Evolutionary conservation across 2,888 invertebrate species (phyloP), one percentile per base, ranked within the genome.

Genomic region (Orchesella flavescens): DNA sequence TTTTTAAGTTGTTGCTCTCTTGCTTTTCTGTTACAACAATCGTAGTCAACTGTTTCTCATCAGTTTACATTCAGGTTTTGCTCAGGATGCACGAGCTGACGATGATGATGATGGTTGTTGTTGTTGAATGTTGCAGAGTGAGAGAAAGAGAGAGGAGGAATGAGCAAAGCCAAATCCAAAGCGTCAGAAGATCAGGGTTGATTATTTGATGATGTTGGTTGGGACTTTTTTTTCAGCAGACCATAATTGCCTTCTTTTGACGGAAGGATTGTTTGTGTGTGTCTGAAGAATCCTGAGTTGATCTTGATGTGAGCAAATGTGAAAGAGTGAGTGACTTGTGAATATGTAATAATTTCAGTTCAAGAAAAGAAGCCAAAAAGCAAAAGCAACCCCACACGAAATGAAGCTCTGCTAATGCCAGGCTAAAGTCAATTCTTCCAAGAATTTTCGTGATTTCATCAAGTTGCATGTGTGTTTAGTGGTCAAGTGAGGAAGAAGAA

Each of bases 41-140:
- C 73, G 78, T 68, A 83, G 83, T 83, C 73, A 72, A 78, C 73
- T 78, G 83, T 78, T 83, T 83, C 73, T 57, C 83, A 83, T 83
- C 83, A 83, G 83, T 83, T 83, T 83, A 83, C 65, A 78, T 83
- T 83, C 83, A 83, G 83, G 83, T 78, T 83, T 83, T 83, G 83
- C 78, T 83, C 83, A 68, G 83, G 83, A 83, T 77, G 78, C 83
- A 83, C 74, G 81, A n/a, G 34, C 23, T 75, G 81, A 81, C 75
- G 75, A 81, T 75, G 81, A 68, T 81, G 81, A 73, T 68, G 65
- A n/a, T n/a, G n/a, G n/a, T n/a, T n/a, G n/a, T n/a, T n/a, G 65
- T 80, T 81, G 75, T 81, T 80, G 80, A 59, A 68, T 81, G 74
- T 63, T 21, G 57, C 19, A 21, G 46, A 66, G 63, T 21, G 24